Evolutionary conservation across 2,888 invertebrate species (phyloP).

Genomic region (Eurois occulta): DNA sequence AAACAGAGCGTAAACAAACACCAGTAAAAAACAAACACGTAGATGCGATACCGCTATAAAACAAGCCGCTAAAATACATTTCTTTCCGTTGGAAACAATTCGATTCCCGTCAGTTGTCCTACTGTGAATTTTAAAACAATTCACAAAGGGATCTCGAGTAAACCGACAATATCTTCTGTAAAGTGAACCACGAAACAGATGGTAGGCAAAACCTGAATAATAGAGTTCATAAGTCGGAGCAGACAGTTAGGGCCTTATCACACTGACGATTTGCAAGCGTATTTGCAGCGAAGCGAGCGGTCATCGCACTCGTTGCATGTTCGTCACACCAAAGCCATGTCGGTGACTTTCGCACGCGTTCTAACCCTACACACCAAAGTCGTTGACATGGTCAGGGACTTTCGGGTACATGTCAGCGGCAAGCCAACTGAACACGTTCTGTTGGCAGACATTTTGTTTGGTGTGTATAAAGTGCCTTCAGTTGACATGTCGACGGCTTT

Average conservation of each 20-base stretch:
- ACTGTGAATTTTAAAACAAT: slow-evolving; percentile 61
- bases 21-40: neutral
- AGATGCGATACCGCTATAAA: slow-evolving; percentile 9
- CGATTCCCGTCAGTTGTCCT: slow-evolving; percentile 41
- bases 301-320: neutral
- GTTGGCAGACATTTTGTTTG: too few relatives aligned
- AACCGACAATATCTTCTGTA: slow-evolving; percentile 47
- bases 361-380: neutral
- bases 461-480: neutral
- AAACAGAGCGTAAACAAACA: neutral
- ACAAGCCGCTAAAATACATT: slow-evolving; percentile 18
- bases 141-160: slow-evolving; percentile 53
- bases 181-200: slow-evolving; percentile 53
- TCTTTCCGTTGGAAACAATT: slow-evolving; percentile 36
- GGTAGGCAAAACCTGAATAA: slow-evolving; percentile 59
- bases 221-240: slow-evolving; percentile 52
- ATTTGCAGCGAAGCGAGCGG: neutral
- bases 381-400: neutral
- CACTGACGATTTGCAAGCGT: neutral
- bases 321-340: neutral
- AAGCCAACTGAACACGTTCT: too few relatives aligned
- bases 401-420: too few relatives aligned
- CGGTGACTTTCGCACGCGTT: neutral
- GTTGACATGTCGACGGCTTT: neutral
- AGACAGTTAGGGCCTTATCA: slow-evolving; percentile 30